Base-by-base conservation (phyloP, 1,140 invertebrate genomes). In the Drosophila tani region DNA sequence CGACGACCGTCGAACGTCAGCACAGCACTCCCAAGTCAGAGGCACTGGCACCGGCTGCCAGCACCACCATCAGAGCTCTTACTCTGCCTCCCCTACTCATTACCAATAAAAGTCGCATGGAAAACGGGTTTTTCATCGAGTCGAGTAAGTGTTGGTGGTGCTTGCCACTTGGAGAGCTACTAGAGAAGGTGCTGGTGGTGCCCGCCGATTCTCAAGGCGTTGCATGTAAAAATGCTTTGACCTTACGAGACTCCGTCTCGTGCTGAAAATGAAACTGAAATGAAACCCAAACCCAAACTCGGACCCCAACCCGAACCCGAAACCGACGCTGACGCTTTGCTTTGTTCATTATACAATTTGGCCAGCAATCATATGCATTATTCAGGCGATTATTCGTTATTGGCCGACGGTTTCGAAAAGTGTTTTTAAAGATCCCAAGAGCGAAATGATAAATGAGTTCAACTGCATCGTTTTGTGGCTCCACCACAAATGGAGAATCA, bases 181-280 rank as follows among this genome's bases (percentile, higher is more conserved):
- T 35, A 12, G 19, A 56, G 47, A 35, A 41, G 47, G 41, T 45
- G 70, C 27, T 15, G 49, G 24, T 60, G 66, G 43, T 68, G 55
- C 41, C 64, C 68, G 75, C 53, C 56, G 70, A 62, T 75, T 53
- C 74, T 78, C 82, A 85, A 85, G 82, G 82, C 85, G 82, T 85
- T 85, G 82, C 78, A 81, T 86, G 82, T 35, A 71, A 82, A 84
- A 82, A 81, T 59, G 56, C 56, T 77, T 68, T 85, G 82, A 85
- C 82, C 82, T 85, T 85, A 85, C 66, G 69, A 47, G 46, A 27
- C 46, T 77, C 49, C 8, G 19, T 32, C 32, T 73, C 45, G 27
- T 40, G 47, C 35, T 68, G 45, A 47, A 67, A 63, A 19, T 47
- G 64, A 67, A 40, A 49, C 35, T 5, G 32, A 35, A 29, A 29